Evolutionary conservation across 2,797 vertebrate species (phyloP), one percentile per base, ranked within the genome.

Genomic region (Sorex maritimensis): DNA sequence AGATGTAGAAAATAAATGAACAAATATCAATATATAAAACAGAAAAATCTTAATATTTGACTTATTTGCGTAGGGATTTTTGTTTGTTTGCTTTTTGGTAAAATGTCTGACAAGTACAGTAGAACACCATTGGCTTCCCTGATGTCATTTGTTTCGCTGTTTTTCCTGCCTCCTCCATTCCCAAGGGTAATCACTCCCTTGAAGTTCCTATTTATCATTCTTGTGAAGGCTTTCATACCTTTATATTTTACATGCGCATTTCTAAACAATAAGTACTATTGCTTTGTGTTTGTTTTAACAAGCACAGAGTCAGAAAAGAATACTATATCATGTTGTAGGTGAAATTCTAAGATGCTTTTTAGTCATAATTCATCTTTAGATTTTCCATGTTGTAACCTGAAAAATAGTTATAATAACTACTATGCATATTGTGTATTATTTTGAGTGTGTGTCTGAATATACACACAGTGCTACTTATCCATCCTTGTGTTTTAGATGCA

Each of bases 41-140:
- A 81, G 49, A 14, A 88, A 88, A 82, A 68, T 89, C 78, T 90
- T 69, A 89, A 73, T 84, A 75, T 92, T 87, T 81, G 84, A 78
- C 44, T 91, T 87, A 28, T 63, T 91, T 92, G 65, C 41, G 65
- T 81, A 80, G 72, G 65, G 73, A 61, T 61, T 19, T 23, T 19
- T 61, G 58, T 61, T 19, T 61, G 58, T 61, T 19, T 61, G 58
- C 21, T 6, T 61, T 79, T 23, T 49, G 58, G 7, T 82, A 90
- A 79, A 75, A 86, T 21, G 24, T 44, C 75, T 92, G 67, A 38
- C 24, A 79, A 69, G 34, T 77, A 81, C 24, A 44, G 15, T 68
- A 81, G 81, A 94, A 94, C 26, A 34, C 26, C 58, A 12, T 69
- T 65, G 23, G 38, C 21, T 52, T 41, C 10, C n/a, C 46, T 3